Evolutionary conservation across 2,797 vertebrate genomes (phyloP).

Genomic region (Manis javanica): DNA sequence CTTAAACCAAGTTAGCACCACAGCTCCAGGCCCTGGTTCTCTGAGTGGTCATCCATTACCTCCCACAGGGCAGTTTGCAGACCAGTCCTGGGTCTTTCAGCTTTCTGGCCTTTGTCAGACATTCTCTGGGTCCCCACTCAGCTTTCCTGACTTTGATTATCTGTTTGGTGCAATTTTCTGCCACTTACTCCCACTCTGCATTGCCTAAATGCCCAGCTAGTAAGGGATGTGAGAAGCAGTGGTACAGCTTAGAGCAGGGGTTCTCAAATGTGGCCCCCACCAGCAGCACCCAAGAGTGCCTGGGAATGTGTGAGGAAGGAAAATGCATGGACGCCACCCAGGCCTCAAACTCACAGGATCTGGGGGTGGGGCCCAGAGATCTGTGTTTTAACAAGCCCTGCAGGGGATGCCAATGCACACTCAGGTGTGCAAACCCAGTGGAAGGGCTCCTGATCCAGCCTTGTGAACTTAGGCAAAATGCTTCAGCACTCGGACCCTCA

Average conservation of each 20-base stretch:
- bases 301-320: not conserved
- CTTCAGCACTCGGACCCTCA: not conserved
- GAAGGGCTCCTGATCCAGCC: not conserved
- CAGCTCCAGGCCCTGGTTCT: not conserved
- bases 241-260: not conserved
- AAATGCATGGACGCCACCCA: not conserved
- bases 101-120: not conserved
- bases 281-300: not conserved
- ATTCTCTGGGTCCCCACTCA: not conserved
- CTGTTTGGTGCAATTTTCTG: not conserved
- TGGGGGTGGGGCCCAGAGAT: too few relatives aligned
- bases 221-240: accelerated
- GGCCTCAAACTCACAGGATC: not conserved
- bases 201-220: not conserved
- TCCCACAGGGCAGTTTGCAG: accelerated
- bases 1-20: not conserved
- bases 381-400: not conserved
- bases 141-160: not conserved
- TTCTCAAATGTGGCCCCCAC: not conserved
- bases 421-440: not conserved
- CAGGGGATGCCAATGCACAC: accelerated
- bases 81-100: not conserved
- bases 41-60: not conserved
- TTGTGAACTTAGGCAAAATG: not conserved
- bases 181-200: too few relatives aligned